Base-by-base conservation (phyloP, 2,888 invertebrate genomes). In the Stegana nigrithorax region DNA sequence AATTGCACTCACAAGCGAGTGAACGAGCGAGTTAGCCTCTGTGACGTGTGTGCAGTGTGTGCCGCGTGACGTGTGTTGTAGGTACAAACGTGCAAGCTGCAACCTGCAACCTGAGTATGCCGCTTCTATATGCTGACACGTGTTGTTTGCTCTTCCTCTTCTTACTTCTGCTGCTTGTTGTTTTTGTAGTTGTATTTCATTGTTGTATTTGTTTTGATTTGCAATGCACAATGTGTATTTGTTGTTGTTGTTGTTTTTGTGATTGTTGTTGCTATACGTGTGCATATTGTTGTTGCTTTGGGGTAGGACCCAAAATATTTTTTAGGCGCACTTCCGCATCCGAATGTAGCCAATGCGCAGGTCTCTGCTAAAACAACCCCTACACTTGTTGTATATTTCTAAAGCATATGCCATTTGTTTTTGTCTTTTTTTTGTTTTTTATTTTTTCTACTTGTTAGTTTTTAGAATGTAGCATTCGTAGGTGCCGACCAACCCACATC, bases 281-380 rank as follows among this genome's bases (percentile, higher is more conserved):
- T n/a, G n/a, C n/a, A n/a, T n/a, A n/a, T n/a, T n/a, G 23, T 66
- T 67, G 66, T 63, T 67, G 59, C 47, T 78, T 80, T 75, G 76
- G 80, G 81, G 81, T 78, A 81, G 81, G 78, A 76, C 71, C 73
- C 66, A 70, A 70, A 60, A 56, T 66, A 32, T 39, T 32, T 42
- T 56, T 73, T 77, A 73, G 74, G 74, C 69, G 73, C 71, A 65
- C 63, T 50, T 64, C 62, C 50, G 51, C 25, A 60, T 32, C 51
- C 53, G 39, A 29, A 44, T 59, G 63, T 64, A 78, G 68, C n/a
- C n/a, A n/a, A n/a, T 78, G 80, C 81, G 81, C 81, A 80, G 75
- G 81, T 76, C 78, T 72, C 74, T 79, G 62, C 61, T 67, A 66
- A 73, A 76, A 66, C 79, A 77, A 78, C 80, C 80, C 80, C 73